Percentiles rank a stretch among this genome's conserved stretches.
phyloP scores from a whole-genome alignment of 2,113 vertebrate species.

The Pterocles burchelli region DNA sequence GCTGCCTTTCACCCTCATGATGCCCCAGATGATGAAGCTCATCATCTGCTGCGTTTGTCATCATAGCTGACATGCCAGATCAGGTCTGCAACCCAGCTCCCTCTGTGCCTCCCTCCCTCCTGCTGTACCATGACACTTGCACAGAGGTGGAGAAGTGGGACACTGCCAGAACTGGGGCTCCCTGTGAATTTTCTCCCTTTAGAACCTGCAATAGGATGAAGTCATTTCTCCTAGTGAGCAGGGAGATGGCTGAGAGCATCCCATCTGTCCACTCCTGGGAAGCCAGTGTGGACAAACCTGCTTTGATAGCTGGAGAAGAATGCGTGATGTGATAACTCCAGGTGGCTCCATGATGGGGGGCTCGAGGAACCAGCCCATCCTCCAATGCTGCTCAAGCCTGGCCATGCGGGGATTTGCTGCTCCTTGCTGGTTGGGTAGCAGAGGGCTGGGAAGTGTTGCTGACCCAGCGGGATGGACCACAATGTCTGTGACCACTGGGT shows the following conservation, averaged over 20 bases:
- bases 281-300: not conserved
- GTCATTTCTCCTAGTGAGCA: not conserved
- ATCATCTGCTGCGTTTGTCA: not conserved
- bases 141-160: not conserved
- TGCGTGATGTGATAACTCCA: not conserved
- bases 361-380: not conserved
- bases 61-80: not conserved
- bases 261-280: not conserved
- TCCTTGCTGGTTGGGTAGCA: not conserved
- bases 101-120: not conserved
- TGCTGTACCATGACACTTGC: not conserved
- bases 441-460: not conserved
- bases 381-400: not conserved
- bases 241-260: not conserved
- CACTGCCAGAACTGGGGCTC: not conserved
- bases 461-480: not conserved
- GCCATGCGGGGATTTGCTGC: fast-evolving
- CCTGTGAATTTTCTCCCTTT: not conserved
- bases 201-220: not conserved
- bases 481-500: not conserved
- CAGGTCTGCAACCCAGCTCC: not conserved
- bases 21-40: not conserved
- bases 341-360: not conserved
- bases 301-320: not conserved
- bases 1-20: not conserved